phyloP scores from a whole-genome alignment of 2,888 invertebrate genomes.

The Taphrorychus bicolor region DNA sequence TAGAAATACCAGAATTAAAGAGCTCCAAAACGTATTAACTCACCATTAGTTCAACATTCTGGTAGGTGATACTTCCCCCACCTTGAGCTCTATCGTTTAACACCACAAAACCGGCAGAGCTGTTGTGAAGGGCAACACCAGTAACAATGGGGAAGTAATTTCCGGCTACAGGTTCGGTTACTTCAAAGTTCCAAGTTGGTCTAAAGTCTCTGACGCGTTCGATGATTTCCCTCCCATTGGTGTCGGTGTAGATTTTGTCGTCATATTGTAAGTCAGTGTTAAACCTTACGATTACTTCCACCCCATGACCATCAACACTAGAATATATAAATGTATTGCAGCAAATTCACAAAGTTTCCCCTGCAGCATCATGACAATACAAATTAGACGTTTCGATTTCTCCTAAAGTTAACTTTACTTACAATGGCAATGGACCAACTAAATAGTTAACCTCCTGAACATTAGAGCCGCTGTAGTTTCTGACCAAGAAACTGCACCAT shows the following conservation, averaged over 20 bases:
- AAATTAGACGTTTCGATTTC: too few species aligned
- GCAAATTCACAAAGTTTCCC: too few species aligned
- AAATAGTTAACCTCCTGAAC: too few species aligned
- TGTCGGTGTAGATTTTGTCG: slow-evolving; percentile 85
- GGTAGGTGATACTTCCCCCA: slow-evolving; percentile 66
- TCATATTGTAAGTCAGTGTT: slow-evolving; percentile 67
- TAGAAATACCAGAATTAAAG: background rate
- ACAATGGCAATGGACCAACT: slow-evolving; percentile 74
- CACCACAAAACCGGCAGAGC: slow-evolving; percentile 64
- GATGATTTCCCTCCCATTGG: slow-evolving; percentile 87
- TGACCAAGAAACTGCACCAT: too few species aligned
- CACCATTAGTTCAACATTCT: slow-evolving; percentile 72
- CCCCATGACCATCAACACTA: slow-evolving; percentile 69
- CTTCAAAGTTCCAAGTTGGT: slow-evolving; percentile 73
- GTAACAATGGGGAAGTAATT: slow-evolving; percentile 79
- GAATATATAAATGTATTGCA: too few species aligned
- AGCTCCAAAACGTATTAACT: background rate
- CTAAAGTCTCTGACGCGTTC: slow-evolving; percentile 72
- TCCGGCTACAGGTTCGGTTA: slow-evolving; percentile 65
- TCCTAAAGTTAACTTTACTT: too few species aligned
- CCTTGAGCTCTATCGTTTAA: slow-evolving; percentile 69
- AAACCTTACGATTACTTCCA: slow-evolving; percentile 81
- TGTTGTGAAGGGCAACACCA: slow-evolving; percentile 63
- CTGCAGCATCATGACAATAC: too few species aligned
- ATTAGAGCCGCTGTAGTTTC: too few species aligned